A percentile compares a stretch with the other conserved stretches of the same genome.
phyloP scores from a whole-genome alignment of 2,888 invertebrate species.

The Euphydryas editha region DNA sequence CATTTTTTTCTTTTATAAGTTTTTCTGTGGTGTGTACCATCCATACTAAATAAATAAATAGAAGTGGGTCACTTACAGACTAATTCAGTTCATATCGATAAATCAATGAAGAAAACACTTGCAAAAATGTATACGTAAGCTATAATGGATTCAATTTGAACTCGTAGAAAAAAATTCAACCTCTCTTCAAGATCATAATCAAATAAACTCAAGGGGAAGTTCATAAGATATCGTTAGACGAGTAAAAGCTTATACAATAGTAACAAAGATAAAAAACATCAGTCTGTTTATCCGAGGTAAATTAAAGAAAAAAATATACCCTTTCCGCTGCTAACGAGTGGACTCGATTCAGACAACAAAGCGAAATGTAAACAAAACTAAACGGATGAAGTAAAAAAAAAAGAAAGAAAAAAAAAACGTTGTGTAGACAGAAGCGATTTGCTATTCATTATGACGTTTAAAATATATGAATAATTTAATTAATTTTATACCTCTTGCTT shows the following conservation, averaged over 20 bases:
- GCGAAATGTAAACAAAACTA: conserved; percentile 36
- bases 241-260: conserved; percentile 28
- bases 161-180: neutral
- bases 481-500: neutral
- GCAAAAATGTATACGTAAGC: neutral
- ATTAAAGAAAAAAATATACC: conserved; percentile 36
- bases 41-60: no score
- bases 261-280: conserved; percentile 31
- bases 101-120: no score
- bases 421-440: neutral
- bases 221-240: conserved; percentile 23
- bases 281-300: conserved; percentile 38
- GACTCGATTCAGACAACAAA: conserved; percentile 32
- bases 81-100: no score
- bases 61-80: no score
- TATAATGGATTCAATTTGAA: neutral
- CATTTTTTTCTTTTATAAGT: no score
- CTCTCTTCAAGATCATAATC: conserved; percentile 1
- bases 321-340: conserved; percentile 39
- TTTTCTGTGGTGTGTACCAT: no score
- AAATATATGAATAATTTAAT: neutral
- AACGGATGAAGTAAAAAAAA: conserved; percentile 13
- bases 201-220: conserved; percentile 15
- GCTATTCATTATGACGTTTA: neutral
- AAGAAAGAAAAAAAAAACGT: conserved; percentile 13